Percentiles rank a stretch among this genome's conserved stretches.
Evolutionary conservation across 2,113 vertebrate genomes (phyloP).

Genomic region (Noctilio leporinus): DNA sequence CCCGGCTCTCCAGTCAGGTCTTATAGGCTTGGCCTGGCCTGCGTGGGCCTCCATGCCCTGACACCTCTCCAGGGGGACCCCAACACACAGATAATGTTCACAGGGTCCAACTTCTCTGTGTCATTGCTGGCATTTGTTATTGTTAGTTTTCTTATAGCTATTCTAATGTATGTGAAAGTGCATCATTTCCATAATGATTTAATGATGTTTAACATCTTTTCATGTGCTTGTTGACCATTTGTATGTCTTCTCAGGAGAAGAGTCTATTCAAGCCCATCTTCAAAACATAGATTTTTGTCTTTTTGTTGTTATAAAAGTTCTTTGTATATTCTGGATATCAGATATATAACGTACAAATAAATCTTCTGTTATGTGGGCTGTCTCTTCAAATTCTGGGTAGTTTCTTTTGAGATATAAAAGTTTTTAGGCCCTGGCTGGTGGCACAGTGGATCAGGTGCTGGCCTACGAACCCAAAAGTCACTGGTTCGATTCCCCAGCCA

Average conservation of each 20-base stretch:
- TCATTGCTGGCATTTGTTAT: background rate
- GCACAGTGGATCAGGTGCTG: no score
- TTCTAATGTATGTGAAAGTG: background rate
- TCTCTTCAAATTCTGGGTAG: background rate
- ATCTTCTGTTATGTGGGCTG: background rate
- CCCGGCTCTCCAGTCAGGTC: no score
- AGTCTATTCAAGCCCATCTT: background rate
- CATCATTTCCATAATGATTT: background rate
- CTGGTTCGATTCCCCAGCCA: no score
- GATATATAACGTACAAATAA: background rate
- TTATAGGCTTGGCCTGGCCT: no score
- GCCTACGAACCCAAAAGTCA: no score
- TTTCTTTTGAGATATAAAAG: background rate
- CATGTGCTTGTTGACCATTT: background rate
- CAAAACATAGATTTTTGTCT: background rate
- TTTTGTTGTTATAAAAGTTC: background rate
- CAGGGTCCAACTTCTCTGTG: background rate
- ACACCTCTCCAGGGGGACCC: no score
- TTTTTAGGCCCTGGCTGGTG: no score
- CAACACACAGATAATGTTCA: background rate
- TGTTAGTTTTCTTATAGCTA: background rate
- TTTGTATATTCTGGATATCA: background rate
- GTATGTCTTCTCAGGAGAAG: background rate
- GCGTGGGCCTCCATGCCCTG: no score
- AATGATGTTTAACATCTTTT: background rate